A percentile compares a stretch with the other conserved stretches of the same genome.
Evolutionary conservation across 2,888 invertebrate genomes (phyloP).

Genomic region (Ferrisia virgata): DNA sequence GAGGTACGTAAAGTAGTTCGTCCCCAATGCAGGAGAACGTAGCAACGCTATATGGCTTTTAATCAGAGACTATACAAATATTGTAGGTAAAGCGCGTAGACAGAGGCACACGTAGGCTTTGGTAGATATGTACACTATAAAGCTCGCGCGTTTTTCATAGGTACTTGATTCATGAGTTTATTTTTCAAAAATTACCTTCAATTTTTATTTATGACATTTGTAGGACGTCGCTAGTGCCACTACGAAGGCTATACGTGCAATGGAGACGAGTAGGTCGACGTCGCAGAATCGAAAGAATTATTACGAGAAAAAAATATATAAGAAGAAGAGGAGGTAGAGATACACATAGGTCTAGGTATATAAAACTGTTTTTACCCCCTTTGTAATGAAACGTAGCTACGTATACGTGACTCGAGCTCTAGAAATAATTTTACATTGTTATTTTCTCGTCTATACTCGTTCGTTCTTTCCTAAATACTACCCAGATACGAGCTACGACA

Average conservation of each 20-base stretch:
- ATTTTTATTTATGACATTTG: conserved; percentile 21
- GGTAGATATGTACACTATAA: background rate
- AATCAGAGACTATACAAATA: background rate
- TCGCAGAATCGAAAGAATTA: background rate
- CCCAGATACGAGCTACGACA: background rate
- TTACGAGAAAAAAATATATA: background rate
- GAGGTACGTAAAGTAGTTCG: too few species aligned
- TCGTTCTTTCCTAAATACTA: background rate
- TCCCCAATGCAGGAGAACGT: too few species aligned
- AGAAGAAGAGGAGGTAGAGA: too few species aligned
- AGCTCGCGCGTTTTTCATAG: background rate
- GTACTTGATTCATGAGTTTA: conserved; percentile 13
- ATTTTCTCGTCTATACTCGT: background rate
- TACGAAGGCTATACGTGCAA: too few species aligned
- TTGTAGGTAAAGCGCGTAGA: too few species aligned
- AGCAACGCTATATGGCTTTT: background rate
- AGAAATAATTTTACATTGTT: conserved; percentile 7
- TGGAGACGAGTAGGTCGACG: background rate
- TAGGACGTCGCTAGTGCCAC: background rate
- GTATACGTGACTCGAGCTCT: background rate
- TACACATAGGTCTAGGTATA: too few species aligned
- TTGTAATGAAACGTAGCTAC: background rate
- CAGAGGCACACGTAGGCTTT: background rate
- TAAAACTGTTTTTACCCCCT: background rate
- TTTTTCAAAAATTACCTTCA: conserved; percentile 16